Percentiles rank a stretch among this genome's conserved stretches.
phyloP scores from a whole-genome alignment of 37 sponge, comb jelly and placozoan species.

The Spongia lamella region DNA sequence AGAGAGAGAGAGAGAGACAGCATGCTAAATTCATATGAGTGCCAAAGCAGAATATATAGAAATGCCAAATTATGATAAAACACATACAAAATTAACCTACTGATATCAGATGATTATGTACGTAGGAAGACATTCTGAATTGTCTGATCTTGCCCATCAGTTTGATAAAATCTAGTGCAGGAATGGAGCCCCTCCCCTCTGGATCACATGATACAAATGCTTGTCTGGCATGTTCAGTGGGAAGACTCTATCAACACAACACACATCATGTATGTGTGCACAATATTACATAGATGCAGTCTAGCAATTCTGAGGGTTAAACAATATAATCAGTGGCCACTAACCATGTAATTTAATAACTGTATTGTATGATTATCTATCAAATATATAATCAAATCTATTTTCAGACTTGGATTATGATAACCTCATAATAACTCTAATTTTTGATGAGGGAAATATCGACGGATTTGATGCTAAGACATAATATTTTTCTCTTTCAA shows the following conservation, averaged over 20 bases:
- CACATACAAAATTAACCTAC: slow-evolving; percentile 54
- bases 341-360: too few species aligned
- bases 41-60: too few species aligned
- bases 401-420: too few species aligned
- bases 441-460: too few species aligned
- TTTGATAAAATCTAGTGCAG: slow-evolving; percentile 70
- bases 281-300: too few species aligned
- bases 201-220: slow-evolving; percentile 51
- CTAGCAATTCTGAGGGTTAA: neutral
- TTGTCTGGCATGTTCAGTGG: slow-evolving; percentile 76
- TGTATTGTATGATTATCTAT: too few species aligned
- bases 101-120: slow-evolving; percentile 70
- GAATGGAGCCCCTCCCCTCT: slow-evolving; percentile 44
- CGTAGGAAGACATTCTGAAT: slow-evolving; percentile 52
- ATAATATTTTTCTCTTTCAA: too few species aligned
- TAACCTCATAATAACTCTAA: too few species aligned
- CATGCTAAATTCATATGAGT: too few species aligned
- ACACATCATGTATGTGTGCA: neutral
- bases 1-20: neutral
- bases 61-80: too few species aligned
- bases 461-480: too few species aligned
- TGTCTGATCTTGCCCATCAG: slow-evolving; percentile 65
- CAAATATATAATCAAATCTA: too few species aligned
- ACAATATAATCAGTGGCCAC: neutral
- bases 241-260: slow-evolving; percentile 37